These are phyloP conservation scores for Cynaeus angustus DNA, from an alignment of 2,888 invertebrate species.

Conservation along the genomic window DNA sequence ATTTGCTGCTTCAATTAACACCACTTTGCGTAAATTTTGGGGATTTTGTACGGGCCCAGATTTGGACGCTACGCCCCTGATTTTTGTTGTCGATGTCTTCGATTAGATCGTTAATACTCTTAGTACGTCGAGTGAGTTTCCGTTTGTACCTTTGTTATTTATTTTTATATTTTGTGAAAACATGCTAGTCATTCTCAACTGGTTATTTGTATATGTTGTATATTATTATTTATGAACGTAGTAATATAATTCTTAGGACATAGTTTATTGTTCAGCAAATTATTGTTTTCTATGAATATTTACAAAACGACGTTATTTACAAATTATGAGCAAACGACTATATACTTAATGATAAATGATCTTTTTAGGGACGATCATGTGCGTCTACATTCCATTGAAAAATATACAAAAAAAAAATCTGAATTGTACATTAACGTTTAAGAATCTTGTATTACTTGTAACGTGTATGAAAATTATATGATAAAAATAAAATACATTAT, in stretches of 20 bases:
- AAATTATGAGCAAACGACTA: slow-evolving; percentile 12
- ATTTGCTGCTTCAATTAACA: too few species aligned
- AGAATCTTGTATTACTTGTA: slow-evolving; percentile 60
- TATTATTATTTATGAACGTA: slow-evolving; percentile 67
- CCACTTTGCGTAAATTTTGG: too few species aligned
- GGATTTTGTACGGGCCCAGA: too few species aligned
- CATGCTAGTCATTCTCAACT: slow-evolving; percentile 70
- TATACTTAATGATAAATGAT: slow-evolving; percentile 19
- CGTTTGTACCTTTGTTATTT: slow-evolving; percentile 64
- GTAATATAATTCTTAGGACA: slow-evolving; percentile 59
- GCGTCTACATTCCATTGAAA: slow-evolving; percentile 37
- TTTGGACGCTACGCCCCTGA: too few species aligned
- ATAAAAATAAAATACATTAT: slow-evolving; percentile 59
- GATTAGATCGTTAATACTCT: slow-evolving; percentile 54
- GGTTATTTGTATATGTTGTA: slow-evolving; percentile 69
- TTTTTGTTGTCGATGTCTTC: slow-evolving; percentile 68
- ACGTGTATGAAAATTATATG: slow-evolving; percentile 65
- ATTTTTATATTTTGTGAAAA: slow-evolving; percentile 66
- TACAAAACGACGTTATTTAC: slow-evolving; percentile 40
- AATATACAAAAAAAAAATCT: slow-evolving; percentile 42
- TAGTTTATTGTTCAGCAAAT: slow-evolving; percentile 48
- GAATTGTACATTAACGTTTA: slow-evolving; percentile 59
- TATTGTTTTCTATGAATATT: slow-evolving; percentile 47
- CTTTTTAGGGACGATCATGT: slow-evolving; percentile 18
- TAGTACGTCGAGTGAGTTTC: slow-evolving; percentile 46